Conservation (phyloP, 2,113 vertebrate species). For the Amazona vittata region DNA sequence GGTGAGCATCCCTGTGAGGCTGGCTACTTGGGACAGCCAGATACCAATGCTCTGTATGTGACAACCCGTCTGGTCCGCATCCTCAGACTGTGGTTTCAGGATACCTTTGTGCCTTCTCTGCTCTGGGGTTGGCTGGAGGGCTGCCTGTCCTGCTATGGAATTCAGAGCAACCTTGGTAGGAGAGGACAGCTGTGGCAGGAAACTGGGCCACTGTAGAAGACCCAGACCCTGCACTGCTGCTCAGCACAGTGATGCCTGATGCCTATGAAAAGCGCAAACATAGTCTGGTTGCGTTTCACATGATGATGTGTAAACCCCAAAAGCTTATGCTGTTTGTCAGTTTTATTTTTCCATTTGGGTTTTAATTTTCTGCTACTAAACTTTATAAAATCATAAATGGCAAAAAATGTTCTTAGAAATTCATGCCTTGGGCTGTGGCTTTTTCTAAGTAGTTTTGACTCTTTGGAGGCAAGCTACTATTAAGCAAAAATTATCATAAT, state of each 20-base stretch:
- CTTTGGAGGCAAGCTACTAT: constrained; percentile 45
- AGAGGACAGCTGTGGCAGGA: not conserved
- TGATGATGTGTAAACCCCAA: not conserved
- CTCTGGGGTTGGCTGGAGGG: no score
- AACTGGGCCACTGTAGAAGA: not conserved
- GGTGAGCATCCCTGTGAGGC: not conserved
- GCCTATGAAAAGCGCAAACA: not conserved
- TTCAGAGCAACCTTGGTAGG: not conserved
- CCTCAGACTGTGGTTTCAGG: not conserved
- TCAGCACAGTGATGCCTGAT: not conserved
- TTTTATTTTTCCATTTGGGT: not conserved
- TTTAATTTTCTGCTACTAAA: not conserved
- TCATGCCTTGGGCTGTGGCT: constrained; percentile 51
- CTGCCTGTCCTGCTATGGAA: not conserved
- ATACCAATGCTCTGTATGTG: accelerated
- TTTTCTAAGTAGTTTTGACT: constrained; percentile 60
- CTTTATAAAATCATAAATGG: constrained; percentile 41
- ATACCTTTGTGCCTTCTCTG: not conserved
- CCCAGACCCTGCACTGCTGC: not conserved
- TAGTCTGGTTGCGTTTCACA: not conserved
- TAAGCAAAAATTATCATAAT: constrained; percentile 65
- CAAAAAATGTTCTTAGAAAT: constrained; percentile 64
- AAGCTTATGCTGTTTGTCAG: not conserved
- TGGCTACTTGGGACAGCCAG: not conserved
- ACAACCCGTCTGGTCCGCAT: accelerated